Conservation (phyloP, 2,797 vertebrate genomes). For the Myripristis jacobus region DNA sequence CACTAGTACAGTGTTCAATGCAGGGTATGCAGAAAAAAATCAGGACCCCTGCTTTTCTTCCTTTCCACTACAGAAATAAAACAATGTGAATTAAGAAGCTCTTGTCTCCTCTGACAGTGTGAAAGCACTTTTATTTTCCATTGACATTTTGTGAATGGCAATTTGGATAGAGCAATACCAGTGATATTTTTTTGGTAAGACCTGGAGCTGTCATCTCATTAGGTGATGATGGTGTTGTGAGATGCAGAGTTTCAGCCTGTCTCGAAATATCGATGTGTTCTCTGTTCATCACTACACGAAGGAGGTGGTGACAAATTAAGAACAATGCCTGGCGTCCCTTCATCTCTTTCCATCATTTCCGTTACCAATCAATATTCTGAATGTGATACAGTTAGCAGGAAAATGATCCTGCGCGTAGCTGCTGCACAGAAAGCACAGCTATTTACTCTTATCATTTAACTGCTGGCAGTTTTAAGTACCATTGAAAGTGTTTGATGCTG, state of each 20-base stretch:
- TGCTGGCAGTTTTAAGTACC: conserved; percentile 55
- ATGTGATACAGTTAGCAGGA: conserved; percentile 50
- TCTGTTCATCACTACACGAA: conserved; percentile 21
- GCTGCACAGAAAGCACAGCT: conserved; percentile 29
- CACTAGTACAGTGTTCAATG: background rate
- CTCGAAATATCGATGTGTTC: conserved; percentile 31
- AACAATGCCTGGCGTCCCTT: conserved; percentile 34
- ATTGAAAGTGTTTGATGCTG: conserved; percentile 47
- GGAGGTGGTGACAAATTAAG: conserved; percentile 55
- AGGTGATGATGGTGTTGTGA: conserved; percentile 41
- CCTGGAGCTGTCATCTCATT: conserved; percentile 42
- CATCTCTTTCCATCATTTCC: conserved; percentile 48
- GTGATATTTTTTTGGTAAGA: conserved; percentile 69
- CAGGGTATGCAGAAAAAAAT: background rate
- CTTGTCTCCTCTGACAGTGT: conserved; percentile 23
- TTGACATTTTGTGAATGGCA: conserved; percentile 75
- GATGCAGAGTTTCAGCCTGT: conserved; percentile 34
- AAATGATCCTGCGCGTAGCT: conserved; percentile 41
- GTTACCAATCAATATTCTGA: conserved; percentile 55
- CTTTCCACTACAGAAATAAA: too few relatives aligned
- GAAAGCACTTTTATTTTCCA: conserved; percentile 59
- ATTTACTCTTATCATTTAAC: conserved; percentile 66
- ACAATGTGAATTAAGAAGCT: conserved; percentile 14
- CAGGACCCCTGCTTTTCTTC: too few relatives aligned
- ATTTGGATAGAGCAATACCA: conserved; percentile 58